phyloP scores from a whole-genome alignment of 2,888 invertebrate genomes.

The Drosophila lutescens region DNA sequence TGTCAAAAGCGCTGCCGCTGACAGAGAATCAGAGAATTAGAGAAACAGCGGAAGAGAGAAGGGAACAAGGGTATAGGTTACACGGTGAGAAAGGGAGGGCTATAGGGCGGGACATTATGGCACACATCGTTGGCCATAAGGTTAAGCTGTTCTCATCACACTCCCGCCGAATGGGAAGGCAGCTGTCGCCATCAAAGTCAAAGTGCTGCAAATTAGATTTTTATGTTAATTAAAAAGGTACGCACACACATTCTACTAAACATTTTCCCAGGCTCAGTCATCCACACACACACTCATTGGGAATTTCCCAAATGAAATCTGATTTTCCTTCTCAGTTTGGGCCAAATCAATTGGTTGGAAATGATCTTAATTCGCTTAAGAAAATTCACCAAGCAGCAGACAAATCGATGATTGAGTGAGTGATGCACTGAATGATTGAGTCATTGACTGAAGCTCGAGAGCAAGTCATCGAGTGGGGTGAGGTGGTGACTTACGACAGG shows the following conservation, averaged over 20 bases:
- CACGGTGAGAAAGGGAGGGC: not conserved
- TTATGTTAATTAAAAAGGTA: slow-evolving; percentile 79
- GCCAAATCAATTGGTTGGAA: slow-evolving; percentile 51
- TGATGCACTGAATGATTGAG: slow-evolving; percentile 32
- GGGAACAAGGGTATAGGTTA: not conserved
- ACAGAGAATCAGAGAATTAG: slow-evolving; percentile 24
- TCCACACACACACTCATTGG: not conserved
- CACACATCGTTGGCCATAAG: slow-evolving; percentile 79
- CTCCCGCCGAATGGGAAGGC: slow-evolving; percentile 20
- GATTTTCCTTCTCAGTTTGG: slow-evolving; percentile 18
- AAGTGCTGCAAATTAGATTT: slow-evolving; percentile 77
- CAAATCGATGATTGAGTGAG: slow-evolving; percentile 42
- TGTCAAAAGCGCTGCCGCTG: slow-evolving; percentile 62
- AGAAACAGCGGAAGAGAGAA: slow-evolving; percentile 21
- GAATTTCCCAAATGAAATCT: slow-evolving; percentile 7
- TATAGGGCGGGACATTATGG: slow-evolving; percentile 53
- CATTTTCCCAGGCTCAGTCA: slow-evolving; percentile 20
- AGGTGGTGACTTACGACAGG: slow-evolving; percentile 18
- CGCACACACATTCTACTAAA: slow-evolving; percentile 60
- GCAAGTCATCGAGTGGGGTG: slow-evolving; percentile 21
- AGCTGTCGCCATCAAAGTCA: slow-evolving; percentile 50
- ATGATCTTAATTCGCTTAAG: slow-evolving; percentile 54
- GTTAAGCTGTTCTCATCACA: slow-evolving; percentile 75
- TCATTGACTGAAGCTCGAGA: slow-evolving; percentile 16
- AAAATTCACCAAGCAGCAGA: slow-evolving; percentile 24